Base-by-base conservation (phyloP, 1,140 invertebrate species). In the Chymomyza costata region DNA sequence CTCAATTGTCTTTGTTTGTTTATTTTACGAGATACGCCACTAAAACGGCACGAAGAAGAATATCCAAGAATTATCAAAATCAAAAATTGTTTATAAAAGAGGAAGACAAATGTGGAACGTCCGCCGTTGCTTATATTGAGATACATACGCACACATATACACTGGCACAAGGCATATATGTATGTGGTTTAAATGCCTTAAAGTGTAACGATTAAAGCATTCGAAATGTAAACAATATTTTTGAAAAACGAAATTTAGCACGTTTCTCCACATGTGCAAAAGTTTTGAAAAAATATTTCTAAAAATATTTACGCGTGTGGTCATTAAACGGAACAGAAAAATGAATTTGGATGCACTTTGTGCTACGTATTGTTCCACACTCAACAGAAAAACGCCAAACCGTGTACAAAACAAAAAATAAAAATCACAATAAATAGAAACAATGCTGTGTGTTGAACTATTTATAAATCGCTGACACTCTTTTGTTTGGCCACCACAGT, bases 141-240 rank as follows among this genome's bases (percentile, higher is more conserved):
- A 31, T 32, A 47, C 21, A 35, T 31, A 39, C 19, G 30, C 30
- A 37, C 38, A 43, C 38, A 38, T 46, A 19, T 43, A 35, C 48
- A 37, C 50, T 17, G 19, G 35, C 17, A 15, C 19, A 37, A 31
- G 19, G 3, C 11, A 11, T 11, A 19, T n/a, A 18, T 47, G 6
- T 40, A 43, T 48, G 34, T 58, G 51, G 47, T 63, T 50, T 58
- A 63, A 63, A 59, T 59, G 54, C 61, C 63, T 56, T 56, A 80
- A 80, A 80, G 73, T 80, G 73, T 80, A 80, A 80, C 64, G 73
- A 63, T 80, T 80, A 73, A 78, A 78, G 73, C 76, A 50, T 68
- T 51, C 44, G 25, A 57, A 67, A 80, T 65, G 63, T 78, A 78
- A 80, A 81, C 73, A 81, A 81, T 73, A 68, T 61, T 73, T 61